Conservation (phyloP, 2,797 vertebrate genomes). For the Gastrophryne carolinensis region DNA sequence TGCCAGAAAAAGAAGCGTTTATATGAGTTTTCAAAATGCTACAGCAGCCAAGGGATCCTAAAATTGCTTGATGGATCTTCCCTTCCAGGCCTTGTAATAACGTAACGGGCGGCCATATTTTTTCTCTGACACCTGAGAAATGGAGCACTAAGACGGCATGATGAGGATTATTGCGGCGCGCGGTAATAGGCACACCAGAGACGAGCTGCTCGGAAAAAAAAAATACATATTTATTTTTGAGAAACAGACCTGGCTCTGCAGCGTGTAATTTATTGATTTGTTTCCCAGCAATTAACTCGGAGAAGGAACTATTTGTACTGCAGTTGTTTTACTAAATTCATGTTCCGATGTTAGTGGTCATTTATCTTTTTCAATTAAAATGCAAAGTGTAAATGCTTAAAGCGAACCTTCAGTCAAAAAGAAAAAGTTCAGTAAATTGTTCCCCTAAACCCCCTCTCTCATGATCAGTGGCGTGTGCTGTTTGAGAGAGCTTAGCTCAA, state of each 20-base stretch:
- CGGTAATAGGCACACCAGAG: conserved; percentile 28
- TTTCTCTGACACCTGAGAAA: conserved; percentile 54
- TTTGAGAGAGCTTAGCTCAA: too few relatives aligned
- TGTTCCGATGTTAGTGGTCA: neutral
- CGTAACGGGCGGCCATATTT: conserved; percentile 39
- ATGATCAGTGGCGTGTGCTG: too few relatives aligned
- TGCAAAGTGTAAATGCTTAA: too few relatives aligned
- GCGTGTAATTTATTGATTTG: conserved; percentile 25
- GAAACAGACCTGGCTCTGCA: neutral
- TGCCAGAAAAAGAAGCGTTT: conserved; percentile 31
- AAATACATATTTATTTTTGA: neutral
- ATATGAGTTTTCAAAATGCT: conserved; percentile 43
- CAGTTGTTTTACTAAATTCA: neutral
- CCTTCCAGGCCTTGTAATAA: conserved; percentile 46
- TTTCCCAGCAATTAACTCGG: conserved; percentile 12
- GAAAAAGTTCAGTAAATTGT: too few relatives aligned
- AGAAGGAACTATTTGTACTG: neutral
- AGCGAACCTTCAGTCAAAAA: too few relatives aligned
- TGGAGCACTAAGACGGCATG: neutral
- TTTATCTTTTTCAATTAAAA: neutral
- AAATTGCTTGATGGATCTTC: conserved; percentile 56
- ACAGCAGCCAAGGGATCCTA: conserved; percentile 35
- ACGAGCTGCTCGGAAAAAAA: too few relatives aligned
- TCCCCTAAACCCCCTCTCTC: too few relatives aligned
- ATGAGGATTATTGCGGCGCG: conserved; percentile 49